Evolutionary conservation across 2,888 invertebrate species (phyloP).

Genomic region (Apantesis nais): DNA sequence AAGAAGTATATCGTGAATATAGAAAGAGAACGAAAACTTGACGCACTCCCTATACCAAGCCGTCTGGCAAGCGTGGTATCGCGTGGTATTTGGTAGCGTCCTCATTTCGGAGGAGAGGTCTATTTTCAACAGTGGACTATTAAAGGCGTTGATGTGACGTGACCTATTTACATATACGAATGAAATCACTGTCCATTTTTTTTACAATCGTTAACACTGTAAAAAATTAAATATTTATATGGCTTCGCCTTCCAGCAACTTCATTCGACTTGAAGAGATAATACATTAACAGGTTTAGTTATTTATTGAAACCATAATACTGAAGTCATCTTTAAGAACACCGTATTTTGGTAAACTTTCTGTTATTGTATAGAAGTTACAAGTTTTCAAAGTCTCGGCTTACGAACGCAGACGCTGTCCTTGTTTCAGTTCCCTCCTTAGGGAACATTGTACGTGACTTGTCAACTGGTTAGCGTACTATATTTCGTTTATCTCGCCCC

Average conservation of each 20-base stretch:
- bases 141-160: no score
- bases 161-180: no score
- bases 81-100: no score
- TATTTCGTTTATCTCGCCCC: conserved; percentile 32
- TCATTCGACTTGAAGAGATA: not conserved
- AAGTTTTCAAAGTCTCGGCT: conserved; percentile 38
- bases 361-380: conserved; percentile 35
- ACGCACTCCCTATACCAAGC: no score
- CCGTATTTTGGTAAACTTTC: conserved; percentile 34
- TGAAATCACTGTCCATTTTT: not conserved
- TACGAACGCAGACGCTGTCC: conserved; percentile 25
- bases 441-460: conserved; percentile 46
- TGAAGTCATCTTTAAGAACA: conserved; percentile 26
- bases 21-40: no score
- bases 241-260: not conserved
- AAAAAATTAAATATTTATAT: not conserved
- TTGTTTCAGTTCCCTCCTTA: conserved; percentile 26
- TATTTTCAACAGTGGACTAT: no score
- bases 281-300: conserved; percentile 14
- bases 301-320: conserved; percentile 32
- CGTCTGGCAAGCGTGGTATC: no score
- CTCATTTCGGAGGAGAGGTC: no score
- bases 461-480: conserved; percentile 35
- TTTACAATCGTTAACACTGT: not conserved
- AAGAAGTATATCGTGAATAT: not conserved